Evolutionary conservation across 2,113 vertebrate species (phyloP).

Genomic region (Cynoglossus semilaevis): DNA sequence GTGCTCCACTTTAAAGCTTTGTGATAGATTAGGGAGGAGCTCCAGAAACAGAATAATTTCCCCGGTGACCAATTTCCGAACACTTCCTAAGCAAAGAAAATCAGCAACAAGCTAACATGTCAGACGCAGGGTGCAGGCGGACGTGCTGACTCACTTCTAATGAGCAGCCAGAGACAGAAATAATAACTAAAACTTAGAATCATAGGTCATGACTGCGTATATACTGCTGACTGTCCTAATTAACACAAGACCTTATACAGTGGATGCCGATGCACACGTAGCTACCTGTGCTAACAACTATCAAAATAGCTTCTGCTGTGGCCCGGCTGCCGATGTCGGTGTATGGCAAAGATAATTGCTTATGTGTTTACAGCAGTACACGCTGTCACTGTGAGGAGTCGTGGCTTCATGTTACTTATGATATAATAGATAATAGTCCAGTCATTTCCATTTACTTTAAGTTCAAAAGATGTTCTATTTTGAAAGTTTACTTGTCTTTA

Average conservation of each 20-base stretch:
- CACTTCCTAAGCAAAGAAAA: conserved; percentile 71
- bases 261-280: conserved; percentile 35
- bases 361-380: neutral
- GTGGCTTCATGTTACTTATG: too few relatives aligned
- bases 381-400: neutral
- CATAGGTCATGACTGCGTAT: conserved; percentile 69
- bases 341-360: neutral
- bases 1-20: conserved; percentile 72
- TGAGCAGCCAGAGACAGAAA: conserved; percentile 73
- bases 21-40: conserved; percentile 79
- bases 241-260: conserved; percentile 62
- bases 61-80: conserved; percentile 79
- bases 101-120: conserved; percentile 67
- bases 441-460: too few relatives aligned
- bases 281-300: conserved; percentile 40
- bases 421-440: too few relatives aligned
- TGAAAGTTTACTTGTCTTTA: too few relatives aligned
- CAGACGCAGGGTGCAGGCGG: conserved; percentile 38
- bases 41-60: conserved; percentile 73
- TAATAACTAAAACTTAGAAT: conserved; percentile 69
- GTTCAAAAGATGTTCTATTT: too few relatives aligned
- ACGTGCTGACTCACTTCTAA: conserved; percentile 75
- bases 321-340: conserved; percentile 16
- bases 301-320: conserved; percentile 40
- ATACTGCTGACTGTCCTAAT: conserved; percentile 71